These are phyloP conservation scores for Scelioninae gen. 2 DNA, from an alignment of 2,888 invertebrate species.

Conservation along the genomic window DNA sequence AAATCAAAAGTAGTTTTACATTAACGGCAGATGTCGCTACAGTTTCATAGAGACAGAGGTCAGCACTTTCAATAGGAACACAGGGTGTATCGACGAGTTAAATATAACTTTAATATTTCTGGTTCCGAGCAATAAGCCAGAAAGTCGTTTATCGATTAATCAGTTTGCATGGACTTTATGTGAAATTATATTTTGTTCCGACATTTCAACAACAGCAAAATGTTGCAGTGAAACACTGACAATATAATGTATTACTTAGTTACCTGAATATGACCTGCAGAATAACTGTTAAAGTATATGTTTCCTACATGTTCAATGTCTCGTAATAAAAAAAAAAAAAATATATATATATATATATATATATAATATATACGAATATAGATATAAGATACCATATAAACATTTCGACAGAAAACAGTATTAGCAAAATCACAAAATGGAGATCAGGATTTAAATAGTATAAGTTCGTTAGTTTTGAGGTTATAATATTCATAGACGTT, in stretches of 20 bases:
- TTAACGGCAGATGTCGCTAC: no score
- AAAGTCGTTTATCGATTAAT: not conserved
- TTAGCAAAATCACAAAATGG: not conserved
- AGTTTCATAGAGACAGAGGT: no score
- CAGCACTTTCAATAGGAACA: no score
- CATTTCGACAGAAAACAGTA: slow-evolving; percentile 10
- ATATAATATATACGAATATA: not conserved
- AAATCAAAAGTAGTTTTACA: no score
- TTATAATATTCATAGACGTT: no score
- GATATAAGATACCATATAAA: slow-evolving; percentile 22
- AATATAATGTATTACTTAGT: slow-evolving; percentile 55
- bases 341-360: slow-evolving; percentile 27
- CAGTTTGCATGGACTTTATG: slow-evolving; percentile 2
- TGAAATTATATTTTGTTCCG: slow-evolving; percentile 19
- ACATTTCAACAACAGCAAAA: slow-evolving; percentile 29
- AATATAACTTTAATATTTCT: no score
- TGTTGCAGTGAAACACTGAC: slow-evolving; percentile 51
- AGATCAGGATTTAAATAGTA: not conserved
- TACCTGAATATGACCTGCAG: slow-evolving; percentile 51
- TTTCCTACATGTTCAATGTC: slow-evolving; percentile 50
- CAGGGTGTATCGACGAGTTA: no score
- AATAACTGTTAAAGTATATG: slow-evolving; percentile 46
- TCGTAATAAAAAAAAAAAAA: slow-evolving; percentile 7
- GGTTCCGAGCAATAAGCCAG: no score
- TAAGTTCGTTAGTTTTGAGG: no score